Base-by-base conservation (phyloP, 2,113 vertebrate species). In the Eonycteris spelaea region DNA sequence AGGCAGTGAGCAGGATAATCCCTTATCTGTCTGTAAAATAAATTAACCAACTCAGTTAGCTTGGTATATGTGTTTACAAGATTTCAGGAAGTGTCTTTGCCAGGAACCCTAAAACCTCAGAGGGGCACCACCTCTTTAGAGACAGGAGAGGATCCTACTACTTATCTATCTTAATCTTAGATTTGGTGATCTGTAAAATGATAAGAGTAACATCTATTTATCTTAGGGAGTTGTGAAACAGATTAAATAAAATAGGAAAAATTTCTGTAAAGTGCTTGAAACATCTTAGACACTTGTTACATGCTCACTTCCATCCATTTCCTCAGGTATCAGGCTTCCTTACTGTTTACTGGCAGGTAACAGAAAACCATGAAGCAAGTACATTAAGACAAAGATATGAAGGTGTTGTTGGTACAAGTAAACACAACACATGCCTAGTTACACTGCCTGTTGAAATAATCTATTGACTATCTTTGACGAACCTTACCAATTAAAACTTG, bases 11-110 rank as follows among this genome's bases (percentile, higher is more conserved):
- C 61, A 85, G 63, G 61, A 19, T 96, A 87, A 75, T 67, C 1
- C 40, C 22, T 92, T 92, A 77, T 77, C 43, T 97, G 68, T 93
- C 43, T 97, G 38, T 55, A 84, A 91, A 82, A 93, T 83, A 95
- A 96, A 96, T 78, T 40, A 86, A 61, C 55, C 38, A 77, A 33
- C 18, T 90, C 53, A 10, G 18, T 75, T 77, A 80, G 16, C 75
- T 9, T 77, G 2, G 90, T 51, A 48, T 75, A 0, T 35, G 38
- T 74, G 63, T 96, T 90, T 57, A 93, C 55, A 89, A 74, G 43
- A 79, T 22, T 55, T 79, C 24, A 96, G 86, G 74, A 59, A 88
- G 53, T 35, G 2, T 28, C 59, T 74, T 73, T 93, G 13, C 38
- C 59, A 70, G 67, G 13, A 86, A 61, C 11, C 33, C 40, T 90